Evolutionary conservation across 53 echinoderm and acorn worm genomes (phyloP).

Genomic region (Zoroaster sp.): DNA sequence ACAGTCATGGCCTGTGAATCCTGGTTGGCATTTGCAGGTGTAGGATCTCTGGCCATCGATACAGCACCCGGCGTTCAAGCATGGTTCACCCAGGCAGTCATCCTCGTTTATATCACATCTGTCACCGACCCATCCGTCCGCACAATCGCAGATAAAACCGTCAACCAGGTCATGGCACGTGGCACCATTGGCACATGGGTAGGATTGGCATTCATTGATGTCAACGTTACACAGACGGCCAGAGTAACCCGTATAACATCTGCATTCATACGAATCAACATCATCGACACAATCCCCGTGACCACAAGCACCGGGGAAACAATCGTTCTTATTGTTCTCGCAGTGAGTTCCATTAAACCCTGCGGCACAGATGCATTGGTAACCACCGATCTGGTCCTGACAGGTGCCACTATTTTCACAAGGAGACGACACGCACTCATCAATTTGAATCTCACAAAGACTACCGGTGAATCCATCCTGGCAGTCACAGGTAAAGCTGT

Average conservation of each 20-base stretch:
- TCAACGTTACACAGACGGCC: conserved; percentile 35
- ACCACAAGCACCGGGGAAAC: conserved; percentile 6
- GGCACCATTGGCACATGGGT: conserved; percentile 51
- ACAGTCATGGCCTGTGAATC: conserved; percentile 46
- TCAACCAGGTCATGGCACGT: conserved; percentile 30
- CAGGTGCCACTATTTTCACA: conserved; percentile 52
- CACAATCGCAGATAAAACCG: conserved; percentile 34
- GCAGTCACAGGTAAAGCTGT: conserved; percentile 32
- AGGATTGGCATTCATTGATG: conserved; percentile 42
- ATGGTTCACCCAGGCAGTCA: conserved; percentile 17
- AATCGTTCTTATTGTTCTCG: conserved; percentile 29
- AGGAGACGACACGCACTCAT: conserved; percentile 24
- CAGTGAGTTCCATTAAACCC: conserved; percentile 46
- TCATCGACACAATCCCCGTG: conserved; percentile 29
- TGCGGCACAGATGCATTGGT: conserved; percentile 17
- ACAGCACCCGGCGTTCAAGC: conserved; percentile 38
- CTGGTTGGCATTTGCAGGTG: conserved; percentile 36
- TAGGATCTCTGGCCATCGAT: conserved; percentile 9
- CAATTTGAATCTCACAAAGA: conserved; percentile 25
- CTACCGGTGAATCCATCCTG: conserved; percentile 17
- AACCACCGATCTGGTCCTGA: conserved; percentile 24
- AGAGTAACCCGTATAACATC: conserved; percentile 29
- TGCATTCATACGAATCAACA: conserved; percentile 27
- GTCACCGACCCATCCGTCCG: conserved; percentile 15
- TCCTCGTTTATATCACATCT: conserved; percentile 37